Evolutionary conservation across 2,888 invertebrate species (phyloP), one percentile per base, ranked within the genome.

Genomic region (Drosophila nigritarsus): DNA sequence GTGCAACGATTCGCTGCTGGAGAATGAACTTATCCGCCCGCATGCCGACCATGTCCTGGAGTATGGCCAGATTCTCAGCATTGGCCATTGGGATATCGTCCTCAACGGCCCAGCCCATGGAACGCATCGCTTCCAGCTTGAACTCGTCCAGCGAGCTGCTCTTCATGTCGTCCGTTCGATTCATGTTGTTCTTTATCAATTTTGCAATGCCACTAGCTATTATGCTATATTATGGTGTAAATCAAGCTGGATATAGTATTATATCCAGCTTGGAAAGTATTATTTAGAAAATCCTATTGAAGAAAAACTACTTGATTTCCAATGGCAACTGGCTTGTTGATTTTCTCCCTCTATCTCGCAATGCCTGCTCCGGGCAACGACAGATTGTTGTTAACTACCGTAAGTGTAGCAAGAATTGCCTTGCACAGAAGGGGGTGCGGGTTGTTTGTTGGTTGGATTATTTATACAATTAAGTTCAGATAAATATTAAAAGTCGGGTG

Each of bases 11-110:
- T 42, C 92, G 90, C 1, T 92, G 91, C 61, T 93, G 92, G 8
- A 94, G 90, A 56, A 94, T 92, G 7, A 93, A 92, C 78, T 95
- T 95, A 45, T 93, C 84, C 30, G 94, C 93, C 56, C 93, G 92
- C 89, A 94, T 91, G 40, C 83, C 82, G 29, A 94, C 94, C 72
- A 95, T 92, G 89, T 95, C 87, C 49, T 89, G 77, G 4, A 93
- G 79, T 24, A 93, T 87, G 20, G 83, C 74, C 58, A 91, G 89
- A 89, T 97, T 97, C 87, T 96, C 96, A 50, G 95, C 94, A 93
- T 96, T 96, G 1, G 97, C 96, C 73, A 97, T 94, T 4, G 97
- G 97, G 88, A 96, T 95, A 70, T 96, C 96, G 8, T 97, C 97
- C 87, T 96, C 95, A 65, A 95, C 94, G 62, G 80, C 65, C 91